Base-by-base conservation (phyloP, 2,888 invertebrate species). In the Phalera bucephala region DNA sequence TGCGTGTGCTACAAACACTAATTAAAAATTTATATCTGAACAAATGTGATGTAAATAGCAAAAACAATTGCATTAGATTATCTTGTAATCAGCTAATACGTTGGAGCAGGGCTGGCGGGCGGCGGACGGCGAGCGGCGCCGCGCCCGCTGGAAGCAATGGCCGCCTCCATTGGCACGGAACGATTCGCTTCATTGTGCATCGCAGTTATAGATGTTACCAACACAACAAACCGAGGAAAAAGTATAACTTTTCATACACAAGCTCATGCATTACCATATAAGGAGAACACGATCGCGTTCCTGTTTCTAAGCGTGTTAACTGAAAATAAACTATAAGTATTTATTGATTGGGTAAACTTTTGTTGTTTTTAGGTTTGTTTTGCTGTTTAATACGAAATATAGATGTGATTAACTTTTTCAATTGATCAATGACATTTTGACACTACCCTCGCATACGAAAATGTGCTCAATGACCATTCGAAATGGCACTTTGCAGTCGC, bases 111-210 rank as follows among this genome's bases (percentile, higher is more conserved):
- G 42, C 49, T 31, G 45, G 33, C 50, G 35, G 46, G 40, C 36
- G 30, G 30, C 27, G 50, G 5, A 17, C 20, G 33, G 23, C 34
- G 31, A 33, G 2, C 7, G 10, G 6, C n/a, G n/a, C 39, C 29
- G 63, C 67, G 62, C 72, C 72, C 65, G 29, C 17, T 65, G 68
- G 55, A 68, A 73, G 62, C 69, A 75, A 84, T 82, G 72, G 77
- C 66, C 61, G 78, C 62, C 71, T 32, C 71, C 67, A 74, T 53
- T 80, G 73, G 80, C 63, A 59, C 76, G 83, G 71, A 77, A 80
- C 85, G 84, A 65, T 62, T 31, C 83, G 81, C 72, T 80, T 78
- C 66, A 83, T 82, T 77, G 80, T 75, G 72, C 66, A n/a, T 60
- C 65, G 70, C 66, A 67, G 69, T 67, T 72, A 62, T 67, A 65